These are phyloP conservation scores for Xylocampa areola DNA, from an alignment of 2,888 invertebrate species.

Conservation along the genomic window DNA sequence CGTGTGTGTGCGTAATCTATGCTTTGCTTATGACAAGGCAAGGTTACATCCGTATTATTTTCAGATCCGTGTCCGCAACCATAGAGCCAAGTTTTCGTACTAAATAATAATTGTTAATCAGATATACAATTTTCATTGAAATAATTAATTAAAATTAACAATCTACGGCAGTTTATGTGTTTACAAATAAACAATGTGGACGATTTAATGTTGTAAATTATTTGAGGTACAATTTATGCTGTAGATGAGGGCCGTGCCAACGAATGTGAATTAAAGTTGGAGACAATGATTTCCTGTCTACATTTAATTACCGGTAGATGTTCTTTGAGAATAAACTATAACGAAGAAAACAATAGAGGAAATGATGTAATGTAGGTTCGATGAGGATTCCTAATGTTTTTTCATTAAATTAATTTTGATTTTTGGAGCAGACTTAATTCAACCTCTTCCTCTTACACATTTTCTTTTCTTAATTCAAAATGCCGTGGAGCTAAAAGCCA, in stretches of 20 bases:
- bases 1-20: too few relatives aligned
- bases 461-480: too few relatives aligned
- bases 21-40: too few relatives aligned
- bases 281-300: constrained; percentile 49
- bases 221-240: constrained; percentile 53
- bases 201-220: constrained; percentile 53
- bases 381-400: too few relatives aligned
- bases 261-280: constrained; percentile 56
- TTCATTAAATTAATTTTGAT: too few relatives aligned
- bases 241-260: constrained; percentile 56
- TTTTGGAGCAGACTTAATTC: too few relatives aligned
- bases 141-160: constrained; percentile 41
- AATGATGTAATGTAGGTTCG: too few relatives aligned
- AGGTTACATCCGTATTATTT: too few relatives aligned
- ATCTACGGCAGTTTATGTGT: constrained; percentile 10
- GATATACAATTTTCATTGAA: constrained; percentile 28
- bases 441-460: too few relatives aligned
- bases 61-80: too few relatives aligned
- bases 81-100: constrained; percentile 16
- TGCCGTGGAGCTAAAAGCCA: too few relatives aligned
- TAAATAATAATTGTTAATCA: constrained; percentile 12
- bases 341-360: not conserved
- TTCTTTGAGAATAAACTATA: not conserved
- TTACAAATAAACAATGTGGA: constrained; percentile 49
- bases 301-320: constrained; percentile 1